Percentiles rank a stretch among this genome's conserved stretches.
phyloP scores from a whole-genome alignment of 2,888 invertebrate genomes.

The Prosapia bicincta region DNA sequence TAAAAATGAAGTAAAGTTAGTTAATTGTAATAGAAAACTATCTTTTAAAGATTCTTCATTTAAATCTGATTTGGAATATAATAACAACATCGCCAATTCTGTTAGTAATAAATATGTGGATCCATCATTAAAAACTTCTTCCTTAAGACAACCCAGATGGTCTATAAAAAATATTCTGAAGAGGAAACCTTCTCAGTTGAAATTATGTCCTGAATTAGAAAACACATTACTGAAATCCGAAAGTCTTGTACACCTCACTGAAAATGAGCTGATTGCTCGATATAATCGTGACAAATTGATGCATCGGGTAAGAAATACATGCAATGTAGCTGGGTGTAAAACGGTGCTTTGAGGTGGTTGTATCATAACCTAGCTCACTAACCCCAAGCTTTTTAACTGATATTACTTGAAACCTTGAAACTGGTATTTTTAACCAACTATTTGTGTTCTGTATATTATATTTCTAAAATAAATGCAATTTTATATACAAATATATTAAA shows the following conservation, averaged over 20 bases:
- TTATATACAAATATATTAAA: no score
- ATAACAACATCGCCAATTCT: constrained; percentile 16
- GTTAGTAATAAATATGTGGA: constrained; percentile 13
- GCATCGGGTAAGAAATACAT: constrained; percentile 49
- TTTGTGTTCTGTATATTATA: not conserved
- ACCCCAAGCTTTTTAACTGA: not conserved
- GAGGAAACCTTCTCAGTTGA: constrained; percentile 37
- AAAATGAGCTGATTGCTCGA: constrained; percentile 51
- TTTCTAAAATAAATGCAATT: no score
- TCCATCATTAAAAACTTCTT: constrained; percentile 1
- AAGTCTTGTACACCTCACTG: constrained; percentile 51
- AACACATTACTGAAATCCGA: constrained; percentile 52
- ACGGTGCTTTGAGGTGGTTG: not conserved
- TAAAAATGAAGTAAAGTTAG: not conserved
- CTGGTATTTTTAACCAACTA: not conserved
- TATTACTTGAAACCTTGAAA: not conserved
- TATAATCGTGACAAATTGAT: constrained; percentile 51
- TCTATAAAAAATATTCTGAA: constrained; percentile 19
- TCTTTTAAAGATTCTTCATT: not conserved
- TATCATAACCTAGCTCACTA: not conserved
- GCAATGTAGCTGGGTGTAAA: not conserved
- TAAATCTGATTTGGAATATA: constrained; percentile 14
- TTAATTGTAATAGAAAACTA: not conserved
- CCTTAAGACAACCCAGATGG: constrained; percentile 3
- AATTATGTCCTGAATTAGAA: constrained; percentile 50